A percentile compares a stretch with the other conserved stretches of the same genome.
These are phyloP conservation scores for Zygaena filipendulae DNA, from an alignment of 2,888 invertebrate species.

Conservation along the genomic window DNA sequence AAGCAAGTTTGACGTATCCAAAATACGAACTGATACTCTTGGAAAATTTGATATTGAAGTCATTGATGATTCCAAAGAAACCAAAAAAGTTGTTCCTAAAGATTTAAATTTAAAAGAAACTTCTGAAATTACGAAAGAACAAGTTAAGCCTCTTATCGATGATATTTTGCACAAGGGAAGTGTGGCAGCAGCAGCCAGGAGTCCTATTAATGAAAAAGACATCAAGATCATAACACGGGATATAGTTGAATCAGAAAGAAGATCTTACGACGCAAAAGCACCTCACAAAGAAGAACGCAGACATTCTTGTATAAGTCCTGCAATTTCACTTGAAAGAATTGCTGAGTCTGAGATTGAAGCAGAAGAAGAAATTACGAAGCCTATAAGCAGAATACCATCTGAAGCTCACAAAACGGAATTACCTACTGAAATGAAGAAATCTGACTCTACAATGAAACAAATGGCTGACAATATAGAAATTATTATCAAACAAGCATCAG, in stretches of 20 bases:
- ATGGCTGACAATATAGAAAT: constrained; percentile 65
- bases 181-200: constrained; percentile 42
- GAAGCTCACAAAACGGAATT: constrained; percentile 19
- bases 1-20: constrained; percentile 48
- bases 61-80: constrained; percentile 25
- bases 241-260: constrained; percentile 45
- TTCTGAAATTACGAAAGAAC: constrained; percentile 47
- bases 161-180: constrained; percentile 53
- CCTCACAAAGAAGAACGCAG: constrained; percentile 55
- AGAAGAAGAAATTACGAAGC: constrained; percentile 43
- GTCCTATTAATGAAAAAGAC: constrained; percentile 49
- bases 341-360: constrained; percentile 55
- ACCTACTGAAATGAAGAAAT: constrained; percentile 41
- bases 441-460: constrained; percentile 61
- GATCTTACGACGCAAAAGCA: constrained; percentile 58
- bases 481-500: constrained; percentile 60
- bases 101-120: constrained; percentile 32
- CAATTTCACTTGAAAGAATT: constrained; percentile 56
- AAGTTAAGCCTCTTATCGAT: constrained; percentile 52
- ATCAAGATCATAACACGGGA: constrained; percentile 44
- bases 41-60: constrained; percentile 42
- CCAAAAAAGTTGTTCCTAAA: constrained; percentile 31
- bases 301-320: constrained; percentile 59
- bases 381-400: constrained; percentile 2
- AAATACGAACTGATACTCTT: constrained; percentile 51